phyloP scores from a whole-genome alignment of 1,140 invertebrate genomes.

The Laupala kohalensis region DNA sequence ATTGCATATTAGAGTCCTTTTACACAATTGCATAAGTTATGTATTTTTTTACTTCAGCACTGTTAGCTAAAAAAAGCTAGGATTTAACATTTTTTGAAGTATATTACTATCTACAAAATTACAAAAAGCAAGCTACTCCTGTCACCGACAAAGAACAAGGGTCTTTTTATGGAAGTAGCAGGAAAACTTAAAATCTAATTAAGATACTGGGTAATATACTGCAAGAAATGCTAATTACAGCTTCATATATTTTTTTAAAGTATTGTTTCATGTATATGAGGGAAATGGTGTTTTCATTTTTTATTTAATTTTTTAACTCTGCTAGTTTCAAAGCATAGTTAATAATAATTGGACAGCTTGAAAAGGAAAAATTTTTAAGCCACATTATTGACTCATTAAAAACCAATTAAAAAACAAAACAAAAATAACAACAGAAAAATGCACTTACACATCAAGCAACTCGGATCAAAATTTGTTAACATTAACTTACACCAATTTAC shows the following conservation, averaged over 20 bases:
- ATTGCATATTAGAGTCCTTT: not conserved
- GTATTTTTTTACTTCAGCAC: not conserved
- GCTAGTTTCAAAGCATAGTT: not conserved
- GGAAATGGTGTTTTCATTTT: not conserved
- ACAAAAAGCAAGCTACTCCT: not conserved
- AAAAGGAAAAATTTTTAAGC: not conserved
- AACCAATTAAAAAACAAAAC: not conserved
- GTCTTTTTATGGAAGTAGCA: not conserved
- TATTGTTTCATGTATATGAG: not conserved
- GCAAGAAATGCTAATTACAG: slow-evolving; percentile 1
- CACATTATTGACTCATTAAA: not conserved
- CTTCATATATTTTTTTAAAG: not conserved
- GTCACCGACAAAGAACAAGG: not conserved
- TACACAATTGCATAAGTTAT: not conserved
- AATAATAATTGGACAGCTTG: not conserved
- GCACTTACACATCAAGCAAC: not conserved
- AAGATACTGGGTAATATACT: not conserved
- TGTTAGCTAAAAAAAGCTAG: slow-evolving; percentile 2
- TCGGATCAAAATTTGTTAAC: not conserved
- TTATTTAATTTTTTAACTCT: not conserved
- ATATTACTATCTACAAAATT: not conserved
- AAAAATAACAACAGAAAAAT: not conserved
- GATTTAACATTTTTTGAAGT: slow-evolving; percentile 3
- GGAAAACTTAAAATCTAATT: not conserved
- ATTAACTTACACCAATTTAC: not conserved